A percentile compares a stretch with the other conserved stretches of the same genome.
These are phyloP conservation scores for Ochlodes sylvanus DNA, from an alignment of 2,888 invertebrate species.

Conservation along the genomic window DNA sequence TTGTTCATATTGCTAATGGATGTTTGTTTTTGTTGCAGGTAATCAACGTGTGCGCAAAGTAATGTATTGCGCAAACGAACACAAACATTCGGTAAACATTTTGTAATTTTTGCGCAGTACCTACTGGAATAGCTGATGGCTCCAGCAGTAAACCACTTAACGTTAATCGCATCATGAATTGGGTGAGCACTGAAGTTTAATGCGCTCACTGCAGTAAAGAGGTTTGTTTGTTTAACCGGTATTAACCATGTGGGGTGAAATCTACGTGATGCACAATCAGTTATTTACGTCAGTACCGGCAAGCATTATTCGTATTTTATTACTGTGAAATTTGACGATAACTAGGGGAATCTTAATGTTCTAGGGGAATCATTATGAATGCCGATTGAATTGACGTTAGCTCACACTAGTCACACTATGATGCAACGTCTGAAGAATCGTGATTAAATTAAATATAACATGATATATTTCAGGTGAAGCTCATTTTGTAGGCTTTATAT, in stretches of 20 bases:
- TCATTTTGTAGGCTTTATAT: constrained; percentile 1
- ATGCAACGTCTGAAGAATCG: too few species aligned
- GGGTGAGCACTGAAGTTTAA: constrained; percentile 31
- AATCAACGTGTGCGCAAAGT: constrained; percentile 46
- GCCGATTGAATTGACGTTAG: too few species aligned
- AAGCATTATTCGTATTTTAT: too few species aligned
- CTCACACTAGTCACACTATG: too few species aligned
- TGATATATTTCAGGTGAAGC: neutral
- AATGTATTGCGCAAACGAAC: constrained; percentile 44
- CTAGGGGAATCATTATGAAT: too few species aligned
- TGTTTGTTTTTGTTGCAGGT: constrained; percentile 75
- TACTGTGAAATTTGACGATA: too few species aligned
- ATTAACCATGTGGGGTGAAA: constrained; percentile 41
- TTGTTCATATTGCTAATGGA: constrained; percentile 53
- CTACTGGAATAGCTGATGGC: constrained; percentile 18
- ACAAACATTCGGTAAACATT: constrained; percentile 9
- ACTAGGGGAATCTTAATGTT: too few species aligned
- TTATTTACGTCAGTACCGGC: too few species aligned
- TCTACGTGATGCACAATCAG: neutral
- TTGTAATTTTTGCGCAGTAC: constrained; percentile 28
- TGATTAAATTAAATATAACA: too few species aligned
- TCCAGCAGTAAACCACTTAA: constrained; percentile 34
- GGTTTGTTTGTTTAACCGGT: constrained; percentile 41
- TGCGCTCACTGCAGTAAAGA: constrained; percentile 20
- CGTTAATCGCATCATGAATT: constrained; percentile 33